These are phyloP conservation scores for Hemicentrotus pulcherrimus DNA, from an alignment of 35 echinoderm and acorn worm species.

Conservation along the genomic window DNA sequence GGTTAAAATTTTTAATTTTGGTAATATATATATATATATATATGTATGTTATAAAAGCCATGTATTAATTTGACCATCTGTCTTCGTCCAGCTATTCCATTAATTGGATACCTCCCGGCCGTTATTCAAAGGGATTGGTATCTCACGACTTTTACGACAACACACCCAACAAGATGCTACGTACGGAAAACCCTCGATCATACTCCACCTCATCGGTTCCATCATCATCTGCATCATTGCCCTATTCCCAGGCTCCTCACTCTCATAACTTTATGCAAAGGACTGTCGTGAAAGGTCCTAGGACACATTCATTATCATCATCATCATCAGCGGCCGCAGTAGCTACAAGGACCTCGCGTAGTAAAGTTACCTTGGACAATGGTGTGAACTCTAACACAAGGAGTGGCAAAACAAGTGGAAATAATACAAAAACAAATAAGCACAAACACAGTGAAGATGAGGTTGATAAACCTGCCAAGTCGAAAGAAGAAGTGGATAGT, in stretches of 20 bases:
- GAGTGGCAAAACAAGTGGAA: not conserved
- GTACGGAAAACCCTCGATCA: not conserved
- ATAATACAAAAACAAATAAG: not conserved
- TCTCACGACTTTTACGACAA: not conserved
- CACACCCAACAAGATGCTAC: not conserved
- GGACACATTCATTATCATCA: not conserved
- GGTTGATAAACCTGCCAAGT: not conserved
- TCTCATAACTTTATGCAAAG: not conserved
- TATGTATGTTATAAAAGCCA: no score
- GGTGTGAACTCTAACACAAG: not conserved
- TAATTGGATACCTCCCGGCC: not conserved
- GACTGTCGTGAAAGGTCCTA: not conserved
- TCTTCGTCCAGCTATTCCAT: not conserved
- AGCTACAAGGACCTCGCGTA: no score
- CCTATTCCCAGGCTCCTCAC: not conserved
- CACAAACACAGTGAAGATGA: not conserved
- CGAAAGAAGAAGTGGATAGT: not conserved
- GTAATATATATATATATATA: no score
- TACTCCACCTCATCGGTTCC: constrained; percentile 10
- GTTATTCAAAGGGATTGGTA: not conserved
- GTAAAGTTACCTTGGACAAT: not conserved
- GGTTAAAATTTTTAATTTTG: no score
- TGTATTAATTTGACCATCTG: not conserved
- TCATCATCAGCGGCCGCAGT: not conserved
- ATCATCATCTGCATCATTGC: not conserved